Evolutionary conservation across 1,140 invertebrate species (phyloP), one percentile per base, ranked within the genome.

Genomic region (Episyrphus balteatus): DNA sequence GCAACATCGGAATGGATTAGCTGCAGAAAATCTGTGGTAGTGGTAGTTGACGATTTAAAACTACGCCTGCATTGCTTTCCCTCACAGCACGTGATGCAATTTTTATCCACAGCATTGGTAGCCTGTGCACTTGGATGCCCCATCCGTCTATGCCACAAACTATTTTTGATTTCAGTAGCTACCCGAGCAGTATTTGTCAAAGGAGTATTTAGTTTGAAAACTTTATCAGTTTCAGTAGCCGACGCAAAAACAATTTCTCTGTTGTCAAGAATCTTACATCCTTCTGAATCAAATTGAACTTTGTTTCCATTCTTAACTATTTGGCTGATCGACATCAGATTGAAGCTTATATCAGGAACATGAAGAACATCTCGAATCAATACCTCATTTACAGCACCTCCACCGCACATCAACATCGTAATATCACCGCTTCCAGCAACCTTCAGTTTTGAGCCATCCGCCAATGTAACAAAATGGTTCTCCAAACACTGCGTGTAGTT

Each of bases 1-100:
- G 65, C 68, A 8, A 71, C 46, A 45, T 70, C 66, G 33, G 55
- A 53, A 46, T 70, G 62, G 10, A 69, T 54, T 6, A 68, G 31
- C 41, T 65, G 57, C 31, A 72, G 51, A 15, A 53, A 39, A 37
- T 51, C 32, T 5, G 50, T 55, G 51, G 55, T 47, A 9, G 55
- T 34, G 15, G 51, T 51, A 12, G 51, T 40, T 17, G 39, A 37
- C 46, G 7, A 9, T 10, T 11, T 21, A 44, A 44, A 44, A 17
- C 26, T 12, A 43, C 49, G 52, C 44, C 10, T 56, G 39, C 10
- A 41, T 44, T 44, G 43, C 33, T 44, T 44, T 32, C 43, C 43
- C 11, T 32, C 12, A 33, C 13, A 6, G 21, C 43, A 44, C 10
- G n/a, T 26, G 6, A 32, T 30, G 15, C 43, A 44, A 5, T 31